These are phyloP conservation scores for Neodiprion pinetum DNA, from an alignment of 1,140 invertebrate genomes.

Conservation along the genomic window DNA sequence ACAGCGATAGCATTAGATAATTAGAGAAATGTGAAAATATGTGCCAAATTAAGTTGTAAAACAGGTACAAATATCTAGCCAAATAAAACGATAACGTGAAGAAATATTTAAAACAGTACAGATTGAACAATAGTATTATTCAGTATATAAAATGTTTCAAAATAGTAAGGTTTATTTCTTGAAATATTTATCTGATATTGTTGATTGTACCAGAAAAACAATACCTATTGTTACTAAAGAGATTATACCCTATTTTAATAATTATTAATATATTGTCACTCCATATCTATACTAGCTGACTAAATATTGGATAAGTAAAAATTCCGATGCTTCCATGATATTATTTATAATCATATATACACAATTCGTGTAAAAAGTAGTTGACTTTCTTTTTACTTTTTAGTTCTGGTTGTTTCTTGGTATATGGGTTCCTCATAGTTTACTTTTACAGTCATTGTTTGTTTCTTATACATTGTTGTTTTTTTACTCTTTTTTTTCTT, in stretches of 20 bases:
- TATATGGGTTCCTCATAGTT: background rate
- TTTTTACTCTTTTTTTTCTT: background rate
- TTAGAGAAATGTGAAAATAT: slow-evolving; percentile 27
- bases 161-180: background rate
- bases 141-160: background rate
- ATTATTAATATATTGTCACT: background rate
- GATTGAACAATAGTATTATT: background rate
- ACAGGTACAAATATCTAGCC: slow-evolving; percentile 44
- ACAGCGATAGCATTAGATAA: slow-evolving; percentile 10
- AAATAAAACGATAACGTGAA: slow-evolving; percentile 36
- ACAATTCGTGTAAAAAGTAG: background rate
- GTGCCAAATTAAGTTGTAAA: slow-evolving; percentile 40
- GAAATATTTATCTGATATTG: background rate
- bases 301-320: background rate
- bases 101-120: slow-evolving; percentile 6
- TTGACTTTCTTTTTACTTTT: background rate
- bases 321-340: background rate
- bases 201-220: background rate
- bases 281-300: background rate
- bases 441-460: background rate
- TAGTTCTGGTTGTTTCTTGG: slow-evolving; percentile 1
- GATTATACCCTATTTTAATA: slow-evolving; percentile 7
- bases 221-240: background rate
- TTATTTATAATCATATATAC: background rate
- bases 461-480: background rate